Evolutionary conservation across 2,113 vertebrate genomes (phyloP), one percentile per base, ranked within the genome.

Genomic region (Lepisosteus oculatus): DNA sequence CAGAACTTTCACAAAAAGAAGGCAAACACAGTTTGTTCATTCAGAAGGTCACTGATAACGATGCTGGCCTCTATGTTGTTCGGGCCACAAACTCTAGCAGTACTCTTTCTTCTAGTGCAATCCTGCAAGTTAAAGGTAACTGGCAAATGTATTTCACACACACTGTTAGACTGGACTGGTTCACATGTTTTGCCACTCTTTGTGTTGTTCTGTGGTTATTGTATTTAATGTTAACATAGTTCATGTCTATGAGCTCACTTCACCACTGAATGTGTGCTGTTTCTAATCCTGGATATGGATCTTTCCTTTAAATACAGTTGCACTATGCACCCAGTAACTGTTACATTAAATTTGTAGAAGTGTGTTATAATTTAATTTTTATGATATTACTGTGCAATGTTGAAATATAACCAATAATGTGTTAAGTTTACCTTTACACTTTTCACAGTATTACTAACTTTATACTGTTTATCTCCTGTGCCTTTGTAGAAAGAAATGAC

Each of bases 151-250:
- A 82, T 87, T 83, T 73, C 64, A 78, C 86, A 6, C 76, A 71
- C 76, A 66, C 87, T 80, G 83, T 88, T 87, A 80, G 67, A 41
- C 77, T 47, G 67, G 91, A 94, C 87, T 97, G 94, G 95, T 79
- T 89, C 80, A 89, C 77, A 69, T 88, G 85, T 72, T 87, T 90
- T 11, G 86, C 88, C 51, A 85, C 81, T 0, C 72, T 97, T 56
- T 92, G 94, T 88, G 80, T 92, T 67, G 69, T 98, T 68, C 93
- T 97, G 65, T 94, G 91, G 85, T 85, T 98, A 65, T 81, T 95
- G 67, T 95, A 93, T 86, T 76, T 89, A 75, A 74, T 89, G 7
- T 12, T 90, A 76, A 80, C 81, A 8, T 80, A 83, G 72, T 83
- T 43, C 15, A 43, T 68, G 57, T 59, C 9, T 13, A 13, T 59